Percentiles rank a stretch among this genome's conserved stretches.
Conservation (phyloP, 1,140 invertebrate genomes). For the Pinna nobilis region DNA sequence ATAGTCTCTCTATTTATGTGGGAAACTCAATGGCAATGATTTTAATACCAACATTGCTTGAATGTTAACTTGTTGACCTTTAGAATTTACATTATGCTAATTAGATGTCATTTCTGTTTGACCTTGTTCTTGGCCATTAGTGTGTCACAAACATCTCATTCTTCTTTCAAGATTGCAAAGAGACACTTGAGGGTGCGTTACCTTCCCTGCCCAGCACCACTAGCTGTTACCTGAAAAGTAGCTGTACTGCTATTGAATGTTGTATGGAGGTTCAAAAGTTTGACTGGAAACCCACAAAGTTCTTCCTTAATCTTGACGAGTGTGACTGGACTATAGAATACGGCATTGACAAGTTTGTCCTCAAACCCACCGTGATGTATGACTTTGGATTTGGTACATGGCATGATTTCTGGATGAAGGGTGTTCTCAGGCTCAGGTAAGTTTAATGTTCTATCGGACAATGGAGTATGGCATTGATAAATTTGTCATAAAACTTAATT, state of each 20-base stretch:
- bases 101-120: neutral
- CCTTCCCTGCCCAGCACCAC: neutral
- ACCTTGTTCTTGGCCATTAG: neutral
- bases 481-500: too few species aligned
- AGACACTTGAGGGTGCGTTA: neutral
- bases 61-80: neutral
- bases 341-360: slow-evolving; percentile 30
- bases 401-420: slow-evolving; percentile 17
- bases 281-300: slow-evolving; percentile 3
- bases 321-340: slow-evolving; percentile 22
- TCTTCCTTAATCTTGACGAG: slow-evolving; percentile 20
- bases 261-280: slow-evolving; percentile 10
- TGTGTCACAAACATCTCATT: neutral
- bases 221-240: slow-evolving; percentile 5
- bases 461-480: too few species aligned
- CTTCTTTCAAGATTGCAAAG: neutral
- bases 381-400: slow-evolving; percentile 6
- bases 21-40: too few species aligned
- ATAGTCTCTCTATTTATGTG: too few species aligned
- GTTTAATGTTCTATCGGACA: too few species aligned
- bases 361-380: neutral
- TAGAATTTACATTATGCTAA: neutral
- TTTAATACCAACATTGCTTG: too few species aligned
- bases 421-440: slow-evolving; percentile 23
- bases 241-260: slow-evolving; percentile 23